These are phyloP conservation scores for Motacilla alba DNA, from an alignment of 2,113 vertebrate genomes.

Conservation along the genomic window DNA sequence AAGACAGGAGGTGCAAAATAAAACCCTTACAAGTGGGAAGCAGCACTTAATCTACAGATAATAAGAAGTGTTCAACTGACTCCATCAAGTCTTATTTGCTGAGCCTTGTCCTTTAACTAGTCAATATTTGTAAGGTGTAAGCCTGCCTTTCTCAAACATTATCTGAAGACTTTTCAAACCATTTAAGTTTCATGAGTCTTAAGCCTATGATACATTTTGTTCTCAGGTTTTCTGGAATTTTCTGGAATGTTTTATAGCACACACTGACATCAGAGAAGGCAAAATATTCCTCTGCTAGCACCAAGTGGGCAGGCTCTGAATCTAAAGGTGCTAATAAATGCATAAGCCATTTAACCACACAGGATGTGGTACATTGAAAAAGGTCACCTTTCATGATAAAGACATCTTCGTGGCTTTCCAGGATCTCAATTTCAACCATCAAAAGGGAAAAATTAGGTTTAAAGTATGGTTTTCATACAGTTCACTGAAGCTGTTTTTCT, in stretches of 20 bases:
- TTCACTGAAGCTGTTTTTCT: neutral
- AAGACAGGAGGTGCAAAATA: neutral
- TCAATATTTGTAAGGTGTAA: constrained; percentile 31
- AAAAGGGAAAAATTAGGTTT: neutral
- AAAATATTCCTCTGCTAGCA: neutral
- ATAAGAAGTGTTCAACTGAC: neutral
- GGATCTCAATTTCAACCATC: neutral
- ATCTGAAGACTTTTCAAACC: neutral
- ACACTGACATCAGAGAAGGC: neutral
- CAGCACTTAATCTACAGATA: neutral
- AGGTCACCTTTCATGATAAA: neutral
- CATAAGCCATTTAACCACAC: neutral
- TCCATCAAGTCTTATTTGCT: constrained; percentile 9
- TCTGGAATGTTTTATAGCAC: neutral
- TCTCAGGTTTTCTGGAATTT: neutral
- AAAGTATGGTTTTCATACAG: neutral
- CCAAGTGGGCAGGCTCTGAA: neutral
- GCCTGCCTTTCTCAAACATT: neutral
- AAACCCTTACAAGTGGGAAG: neutral
- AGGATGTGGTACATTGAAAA: neutral
- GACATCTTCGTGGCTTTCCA: neutral
- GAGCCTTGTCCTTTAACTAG: constrained; percentile 3
- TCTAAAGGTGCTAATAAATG: neutral
- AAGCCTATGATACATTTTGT: neutral
- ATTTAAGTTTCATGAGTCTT: neutral